These are phyloP conservation scores for Lophotis ruficrista DNA, from an alignment of 2,113 vertebrate genomes.

Conservation along the genomic window DNA sequence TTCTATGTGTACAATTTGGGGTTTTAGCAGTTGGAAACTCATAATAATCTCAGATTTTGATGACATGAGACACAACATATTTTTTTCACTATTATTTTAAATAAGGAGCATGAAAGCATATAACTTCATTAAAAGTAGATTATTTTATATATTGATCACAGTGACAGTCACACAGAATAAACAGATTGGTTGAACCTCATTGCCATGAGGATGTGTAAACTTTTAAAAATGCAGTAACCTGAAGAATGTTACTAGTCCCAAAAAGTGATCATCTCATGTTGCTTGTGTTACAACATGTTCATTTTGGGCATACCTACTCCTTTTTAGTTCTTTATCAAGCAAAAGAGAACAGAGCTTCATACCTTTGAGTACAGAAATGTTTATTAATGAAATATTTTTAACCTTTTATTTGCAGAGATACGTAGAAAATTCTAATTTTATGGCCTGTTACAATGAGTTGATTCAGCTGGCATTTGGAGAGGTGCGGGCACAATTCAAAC, in stretches of 20 bases:
- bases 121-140: neutral
- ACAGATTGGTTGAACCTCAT: neutral
- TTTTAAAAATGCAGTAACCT: neutral
- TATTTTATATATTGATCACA: neutral
- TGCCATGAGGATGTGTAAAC: neutral
- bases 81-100: neutral
- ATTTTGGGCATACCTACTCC: neutral
- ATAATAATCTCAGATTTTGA: neutral
- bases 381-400: conserved; percentile 15
- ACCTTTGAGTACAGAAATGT: neutral
- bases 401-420: conserved; percentile 83
- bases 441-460: conserved; percentile 97
- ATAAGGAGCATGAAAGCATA: neutral
- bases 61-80: neutral
- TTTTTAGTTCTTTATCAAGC: neutral
- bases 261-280: neutral
- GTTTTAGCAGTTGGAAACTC: neutral
- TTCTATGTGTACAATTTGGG: neutral
- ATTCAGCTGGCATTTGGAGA: conserved; percentile 94
- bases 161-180: neutral
- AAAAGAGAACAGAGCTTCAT: neutral
- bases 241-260: neutral
- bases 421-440: conserved; percentile 90
- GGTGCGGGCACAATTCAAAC: conserved; percentile 93
- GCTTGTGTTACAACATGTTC: neutral